phyloP scores from a whole-genome alignment of 2,113 vertebrate species.

The Megalops atlanticus region DNA sequence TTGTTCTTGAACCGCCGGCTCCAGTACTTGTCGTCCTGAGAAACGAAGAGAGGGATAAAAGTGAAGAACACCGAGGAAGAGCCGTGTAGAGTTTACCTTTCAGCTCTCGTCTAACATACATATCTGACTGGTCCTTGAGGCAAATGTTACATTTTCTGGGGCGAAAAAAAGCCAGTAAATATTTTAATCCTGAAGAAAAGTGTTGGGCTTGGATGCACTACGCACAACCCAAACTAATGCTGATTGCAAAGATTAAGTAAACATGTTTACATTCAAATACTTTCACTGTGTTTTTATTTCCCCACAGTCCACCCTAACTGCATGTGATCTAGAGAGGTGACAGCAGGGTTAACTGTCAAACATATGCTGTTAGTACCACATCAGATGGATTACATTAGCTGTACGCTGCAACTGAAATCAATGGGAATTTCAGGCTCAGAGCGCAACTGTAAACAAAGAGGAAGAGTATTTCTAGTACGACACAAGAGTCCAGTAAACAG shows the following conservation, averaged over 20 bases:
- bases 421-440: neutral
- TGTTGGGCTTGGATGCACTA: neutral
- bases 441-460: too few relatives aligned
- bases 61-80: neutral
- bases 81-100: neutral
- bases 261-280: neutral
- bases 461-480: neutral
- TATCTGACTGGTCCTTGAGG: neutral
- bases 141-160: neutral
- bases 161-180: neutral
- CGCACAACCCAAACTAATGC: neutral
- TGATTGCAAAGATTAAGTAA: neutral
- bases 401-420: neutral
- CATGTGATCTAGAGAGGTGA: too few relatives aligned
- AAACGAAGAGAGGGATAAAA: neutral
- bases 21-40: constrained; percentile 99
- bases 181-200: neutral
- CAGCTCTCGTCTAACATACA: neutral
- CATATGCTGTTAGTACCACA: too few relatives aligned
- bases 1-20: constrained; percentile 96
- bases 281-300: neutral
- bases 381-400: neutral
- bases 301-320: too few relatives aligned
- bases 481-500: neutral
- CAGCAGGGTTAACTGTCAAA: too few relatives aligned